Base-by-base conservation (phyloP, 2,888 invertebrate species). In the Disparrhopalites patrizii region DNA sequence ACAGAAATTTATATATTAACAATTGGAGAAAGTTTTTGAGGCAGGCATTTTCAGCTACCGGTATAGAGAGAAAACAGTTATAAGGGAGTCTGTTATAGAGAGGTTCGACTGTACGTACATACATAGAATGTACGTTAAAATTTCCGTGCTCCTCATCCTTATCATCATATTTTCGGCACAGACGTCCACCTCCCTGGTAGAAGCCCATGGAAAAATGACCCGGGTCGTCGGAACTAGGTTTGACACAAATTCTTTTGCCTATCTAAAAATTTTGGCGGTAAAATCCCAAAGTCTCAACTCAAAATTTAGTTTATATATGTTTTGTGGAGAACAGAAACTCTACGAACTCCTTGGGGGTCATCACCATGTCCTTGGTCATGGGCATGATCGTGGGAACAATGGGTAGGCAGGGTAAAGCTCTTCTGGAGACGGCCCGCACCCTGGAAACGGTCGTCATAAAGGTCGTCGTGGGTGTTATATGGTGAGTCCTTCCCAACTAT, bases 301-400 rank as follows among this genome's bases (percentile, higher is more conserved):
- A n/a, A n/a, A n/a, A n/a, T n/a, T n/a, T n/a, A n/a, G n/a, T n/a
- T n/a, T n/a, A n/a, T n/a, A n/a, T n/a, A n/a, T 51, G 18, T 27
- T 52, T 28, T 52, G 7, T 40, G 57, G 25, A 38, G 36, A 1
- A 62, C n/a, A n/a, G n/a, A n/a, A n/a, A n/a, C n/a, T n/a, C n/a
- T n/a, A 56, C 66, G 23, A 66, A 66, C 27, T 36, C 61, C 13
- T 62, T 66, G 20, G 66, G 66, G 4, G 47, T 66, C n/a, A 66
- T 66, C 30, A 31, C 31, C 8, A 28, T 60, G 30, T 31, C 66
- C 2, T 18, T 66, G 8, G 40, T 57, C 2, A 43, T 66, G 36
- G 66, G 66, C 4, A n/a, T 31, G 1, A 28, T 50, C 15, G 13
- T 62, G 15, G 23, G 43, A 1, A 62, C 56, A 7, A 23, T 66